Percentiles rank a stretch among this genome's conserved stretches.
These are phyloP conservation scores for Lates calcarifer DNA, from an alignment of 2,113 vertebrate species.

Conservation along the genomic window DNA sequence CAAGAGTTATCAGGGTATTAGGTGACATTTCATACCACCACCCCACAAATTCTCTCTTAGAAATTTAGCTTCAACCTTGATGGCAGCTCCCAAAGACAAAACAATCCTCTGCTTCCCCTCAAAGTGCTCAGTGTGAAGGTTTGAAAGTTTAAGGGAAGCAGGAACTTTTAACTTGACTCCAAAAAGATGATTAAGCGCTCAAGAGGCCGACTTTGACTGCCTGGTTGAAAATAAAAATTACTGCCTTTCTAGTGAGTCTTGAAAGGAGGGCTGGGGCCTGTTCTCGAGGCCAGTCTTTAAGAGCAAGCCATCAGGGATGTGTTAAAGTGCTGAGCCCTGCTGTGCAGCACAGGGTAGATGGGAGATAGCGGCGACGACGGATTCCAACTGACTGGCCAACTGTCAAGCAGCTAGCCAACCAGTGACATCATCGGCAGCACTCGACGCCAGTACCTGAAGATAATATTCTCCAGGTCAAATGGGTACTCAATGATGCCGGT, in stretches of 20 bases:
- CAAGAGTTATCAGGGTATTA: slow-evolving; percentile 50
- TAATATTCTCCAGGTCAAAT: slow-evolving; percentile 95
- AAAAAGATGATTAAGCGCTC: slow-evolving; percentile 19
- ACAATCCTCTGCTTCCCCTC: slow-evolving; percentile 6
- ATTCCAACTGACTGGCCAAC: slow-evolving; percentile 52
- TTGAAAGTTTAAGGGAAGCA: neutral
- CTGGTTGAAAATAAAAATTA: neutral
- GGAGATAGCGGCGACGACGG: slow-evolving; percentile 43
- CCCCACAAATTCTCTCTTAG: slow-evolving; percentile 48
- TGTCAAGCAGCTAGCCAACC: slow-evolving; percentile 55
- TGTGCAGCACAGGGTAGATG: slow-evolving; percentile 48
- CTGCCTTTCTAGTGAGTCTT: neutral
- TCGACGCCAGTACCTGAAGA: slow-evolving; percentile 91
- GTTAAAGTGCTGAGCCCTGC: slow-evolving; percentile 53
- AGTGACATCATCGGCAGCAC: slow-evolving; percentile 42
- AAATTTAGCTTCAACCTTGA: slow-evolving; percentile 62
- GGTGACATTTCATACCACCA: slow-evolving; percentile 42
- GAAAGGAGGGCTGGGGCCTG: neutral
- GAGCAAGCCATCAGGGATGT: slow-evolving; percentile 70
- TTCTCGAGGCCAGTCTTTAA: slow-evolving; percentile 52
- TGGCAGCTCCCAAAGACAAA: slow-evolving; percentile 66
- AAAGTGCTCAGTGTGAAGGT: neutral
- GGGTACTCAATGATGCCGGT: slow-evolving; percentile 97
- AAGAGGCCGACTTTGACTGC: slow-evolving; percentile 19
- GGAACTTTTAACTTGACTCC: slow-evolving; percentile 5